Evolutionary conservation across 2,888 invertebrate species (phyloP).

Genomic region (Diadegma fenestrale): DNA sequence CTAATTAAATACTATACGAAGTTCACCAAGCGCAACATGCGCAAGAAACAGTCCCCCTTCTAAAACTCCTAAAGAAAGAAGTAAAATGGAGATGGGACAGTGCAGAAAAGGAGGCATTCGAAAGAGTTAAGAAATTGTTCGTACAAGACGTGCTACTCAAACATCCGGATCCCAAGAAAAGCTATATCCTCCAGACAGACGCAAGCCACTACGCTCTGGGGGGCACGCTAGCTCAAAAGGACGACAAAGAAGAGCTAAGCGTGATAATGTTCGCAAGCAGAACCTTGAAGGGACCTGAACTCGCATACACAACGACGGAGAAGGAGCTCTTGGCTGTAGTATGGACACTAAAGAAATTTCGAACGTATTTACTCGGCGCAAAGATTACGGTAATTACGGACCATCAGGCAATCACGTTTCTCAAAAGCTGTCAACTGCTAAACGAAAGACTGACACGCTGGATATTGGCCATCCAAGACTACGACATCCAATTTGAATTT

Average conservation of each 20-base stretch:
- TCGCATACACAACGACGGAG: background rate
- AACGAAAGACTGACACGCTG: background rate
- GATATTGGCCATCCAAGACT: background rate
- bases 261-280: background rate
- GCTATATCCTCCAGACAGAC: background rate
- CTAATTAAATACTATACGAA: constrained; percentile 46
- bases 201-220: background rate
- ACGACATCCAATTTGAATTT: background rate
- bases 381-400: background rate
- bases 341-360: background rate
- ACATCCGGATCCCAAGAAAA: background rate
- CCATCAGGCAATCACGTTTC: no score
- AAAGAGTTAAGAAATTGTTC: constrained; percentile 58
- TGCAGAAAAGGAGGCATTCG: constrained; percentile 68
- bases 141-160: background rate
- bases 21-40: constrained; percentile 55
- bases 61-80: constrained; percentile 20
- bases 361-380: background rate
- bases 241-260: background rate
- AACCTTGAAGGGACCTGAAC: background rate
- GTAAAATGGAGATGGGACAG: constrained; percentile 56
- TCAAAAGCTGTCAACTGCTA: background rate
- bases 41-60: constrained; percentile 23
- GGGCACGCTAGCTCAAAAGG: background rate
- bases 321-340: background rate